A percentile compares a stretch with the other conserved stretches of the same genome.
Conservation (phyloP, 2,113 vertebrate species). For the Tinamus guttatus region DNA sequence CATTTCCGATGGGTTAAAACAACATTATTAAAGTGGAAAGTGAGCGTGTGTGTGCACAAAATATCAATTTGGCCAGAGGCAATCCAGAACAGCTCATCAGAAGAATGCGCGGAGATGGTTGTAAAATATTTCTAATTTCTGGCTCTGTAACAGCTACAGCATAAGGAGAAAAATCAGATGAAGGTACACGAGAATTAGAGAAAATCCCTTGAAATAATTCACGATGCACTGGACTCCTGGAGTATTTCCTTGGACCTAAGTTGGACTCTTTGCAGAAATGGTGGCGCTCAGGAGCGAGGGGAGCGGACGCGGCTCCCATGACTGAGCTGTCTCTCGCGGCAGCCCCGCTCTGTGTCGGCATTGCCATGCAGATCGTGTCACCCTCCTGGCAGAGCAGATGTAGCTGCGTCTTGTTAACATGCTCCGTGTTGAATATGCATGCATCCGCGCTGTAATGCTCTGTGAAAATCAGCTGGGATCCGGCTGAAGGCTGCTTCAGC, state of each 20-base stretch:
- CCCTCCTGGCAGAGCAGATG: background rate
- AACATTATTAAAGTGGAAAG: background rate
- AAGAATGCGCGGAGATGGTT: background rate
- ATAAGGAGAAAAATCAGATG: background rate
- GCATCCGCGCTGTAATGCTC: background rate
- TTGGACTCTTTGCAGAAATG: background rate
- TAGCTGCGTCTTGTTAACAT: background rate
- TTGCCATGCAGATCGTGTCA: background rate
- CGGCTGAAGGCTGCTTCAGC: background rate
- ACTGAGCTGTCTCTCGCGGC: background rate
- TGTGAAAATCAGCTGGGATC: background rate
- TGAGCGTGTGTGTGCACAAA: rapidly evolving
- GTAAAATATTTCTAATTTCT: background rate
- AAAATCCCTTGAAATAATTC: background rate
- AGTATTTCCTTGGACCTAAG: background rate
- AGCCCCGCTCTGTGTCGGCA: background rate
- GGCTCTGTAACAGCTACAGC: background rate
- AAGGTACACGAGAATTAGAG: background rate
- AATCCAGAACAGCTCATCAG: background rate
- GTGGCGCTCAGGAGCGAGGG: background rate
- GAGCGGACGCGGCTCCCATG: too few relatives aligned
- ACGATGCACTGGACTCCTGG: background rate
- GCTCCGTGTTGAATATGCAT: background rate
- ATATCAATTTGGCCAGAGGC: background rate
- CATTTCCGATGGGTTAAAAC: background rate